A percentile compares a stretch with the other conserved stretches of the same genome.
phyloP scores from a whole-genome alignment of 2,113 vertebrate species.

The Sciurus niger region DNA sequence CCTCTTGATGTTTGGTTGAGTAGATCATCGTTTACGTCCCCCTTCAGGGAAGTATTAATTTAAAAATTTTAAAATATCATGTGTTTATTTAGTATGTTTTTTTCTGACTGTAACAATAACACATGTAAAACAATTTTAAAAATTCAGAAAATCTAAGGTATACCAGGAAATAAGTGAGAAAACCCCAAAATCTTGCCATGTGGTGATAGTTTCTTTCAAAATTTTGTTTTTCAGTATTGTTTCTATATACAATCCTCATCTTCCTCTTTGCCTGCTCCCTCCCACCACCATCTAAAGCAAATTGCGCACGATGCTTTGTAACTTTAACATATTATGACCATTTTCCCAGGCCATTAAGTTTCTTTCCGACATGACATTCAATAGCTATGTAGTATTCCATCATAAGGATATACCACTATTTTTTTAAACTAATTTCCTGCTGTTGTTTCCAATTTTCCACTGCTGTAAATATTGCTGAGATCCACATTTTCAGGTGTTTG shows the following conservation, averaged over 20 bases:
- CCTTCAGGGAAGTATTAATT: background rate
- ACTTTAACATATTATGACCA: background rate
- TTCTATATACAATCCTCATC: background rate
- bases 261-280: background rate
- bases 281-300: background rate
- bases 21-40: background rate
- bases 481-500: background rate
- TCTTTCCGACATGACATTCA: background rate
- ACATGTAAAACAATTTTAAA: background rate
- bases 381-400: background rate
- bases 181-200: background rate
- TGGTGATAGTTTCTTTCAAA: too few species aligned
- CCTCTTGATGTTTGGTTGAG: background rate
- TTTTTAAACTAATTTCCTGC: conserved; percentile 5
- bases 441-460: background rate
- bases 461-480: background rate
- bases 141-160: background rate
- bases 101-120: background rate
- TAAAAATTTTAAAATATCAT: background rate
- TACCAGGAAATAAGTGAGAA: background rate
- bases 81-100: conserved; percentile 23
- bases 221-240: background rate
- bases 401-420: conserved; percentile 7
- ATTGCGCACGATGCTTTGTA: background rate
- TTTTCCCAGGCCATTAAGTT: background rate